Evolutionary conservation across 2,888 invertebrate genomes (phyloP), one percentile per base, ranked within the genome.

Genomic region (Ptychoptera albimana): DNA sequence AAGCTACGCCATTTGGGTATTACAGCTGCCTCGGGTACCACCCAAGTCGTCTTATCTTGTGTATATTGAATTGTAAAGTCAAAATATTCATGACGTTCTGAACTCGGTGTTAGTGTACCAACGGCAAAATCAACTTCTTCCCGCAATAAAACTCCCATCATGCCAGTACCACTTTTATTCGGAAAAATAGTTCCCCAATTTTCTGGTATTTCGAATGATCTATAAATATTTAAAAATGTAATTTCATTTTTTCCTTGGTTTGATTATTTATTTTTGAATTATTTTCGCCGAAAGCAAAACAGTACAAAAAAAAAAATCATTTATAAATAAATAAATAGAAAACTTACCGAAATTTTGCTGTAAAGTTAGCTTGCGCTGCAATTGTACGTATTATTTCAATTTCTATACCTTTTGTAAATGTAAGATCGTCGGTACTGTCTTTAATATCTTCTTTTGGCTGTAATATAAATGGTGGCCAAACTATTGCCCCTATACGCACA

Each of bases 61-160:
- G 31, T 40, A 31, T 45, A 45, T 23, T 45, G 44, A 8, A 45
- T n/a, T 12, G 37, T 45, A 40, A 45, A 45, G 30, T 45, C 44
- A 40, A 45, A 45, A 35, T 30, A 12, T 2, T 32, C 9, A 15
- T 45, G 44, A 16, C 13, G 6, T 15, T 7, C 35, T 23, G 4
- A 8, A 29, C 3, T 40, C 8, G 44, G 40, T 8, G 44, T 40
- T 7, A 45, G 13, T 35, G 39, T 45, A 2, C 40, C 44, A 13
- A 45, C 36, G 1, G 35, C 44, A 14, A 45, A 40, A n/a, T 45
- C 44, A 12, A 30, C 30, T 36, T 35, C 30, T 8, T 45, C 2
- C 1, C 31, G 11, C 15, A 45, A 14, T 12, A 45, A n/a, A 23
- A 31, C 36, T 36, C 36, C 40, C 23, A 45, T 40, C 11, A 45